A percentile compares a stretch with the other conserved stretches of the same genome.
phyloP scores from a whole-genome alignment of 2,797 vertebrate genomes.

The Phrynocephalus guinanensis region DNA sequence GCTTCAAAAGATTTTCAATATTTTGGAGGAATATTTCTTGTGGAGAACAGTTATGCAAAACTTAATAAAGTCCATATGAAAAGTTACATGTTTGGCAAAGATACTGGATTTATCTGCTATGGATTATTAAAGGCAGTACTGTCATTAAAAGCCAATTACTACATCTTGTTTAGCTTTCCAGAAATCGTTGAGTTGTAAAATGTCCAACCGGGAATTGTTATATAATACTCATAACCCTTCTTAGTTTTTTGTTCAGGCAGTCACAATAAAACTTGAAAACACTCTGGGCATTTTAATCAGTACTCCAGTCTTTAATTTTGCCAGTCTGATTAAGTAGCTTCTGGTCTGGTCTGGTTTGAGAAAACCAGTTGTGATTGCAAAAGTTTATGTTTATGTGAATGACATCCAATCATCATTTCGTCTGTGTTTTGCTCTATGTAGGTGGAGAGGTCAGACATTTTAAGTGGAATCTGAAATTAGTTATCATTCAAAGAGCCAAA shows the following conservation, averaged over 20 bases:
- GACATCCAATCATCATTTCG: not conserved
- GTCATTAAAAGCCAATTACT: conserved; percentile 58
- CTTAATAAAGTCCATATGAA: conserved; percentile 52
- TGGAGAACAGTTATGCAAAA: conserved; percentile 21
- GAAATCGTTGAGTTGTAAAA: conserved; percentile 51
- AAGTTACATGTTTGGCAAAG: conserved; percentile 46
- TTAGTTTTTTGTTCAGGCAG: conserved; percentile 47
- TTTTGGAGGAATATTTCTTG: conserved; percentile 25
- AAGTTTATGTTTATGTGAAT: not conserved
- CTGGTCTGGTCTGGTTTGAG: not conserved
- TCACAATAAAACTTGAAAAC: conserved; percentile 46
- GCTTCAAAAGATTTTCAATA: conserved; percentile 12
- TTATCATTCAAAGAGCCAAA: not conserved
- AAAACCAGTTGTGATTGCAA: not conserved
- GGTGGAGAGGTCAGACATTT: not conserved
- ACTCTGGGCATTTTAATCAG: conserved; percentile 18
- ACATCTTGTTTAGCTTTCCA: conserved; percentile 46
- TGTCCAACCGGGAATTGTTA: conserved; percentile 39
- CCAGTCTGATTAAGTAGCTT: not conserved
- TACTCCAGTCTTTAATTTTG: conserved; percentile 7
- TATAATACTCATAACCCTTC: conserved; percentile 38
- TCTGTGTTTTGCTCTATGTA: not conserved
- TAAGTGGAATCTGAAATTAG: not conserved
- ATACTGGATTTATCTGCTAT: conserved; percentile 59
- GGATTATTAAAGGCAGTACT: conserved; percentile 51